phyloP scores from a whole-genome alignment of 2,888 invertebrate genomes.

The Tridacna gigas region DNA sequence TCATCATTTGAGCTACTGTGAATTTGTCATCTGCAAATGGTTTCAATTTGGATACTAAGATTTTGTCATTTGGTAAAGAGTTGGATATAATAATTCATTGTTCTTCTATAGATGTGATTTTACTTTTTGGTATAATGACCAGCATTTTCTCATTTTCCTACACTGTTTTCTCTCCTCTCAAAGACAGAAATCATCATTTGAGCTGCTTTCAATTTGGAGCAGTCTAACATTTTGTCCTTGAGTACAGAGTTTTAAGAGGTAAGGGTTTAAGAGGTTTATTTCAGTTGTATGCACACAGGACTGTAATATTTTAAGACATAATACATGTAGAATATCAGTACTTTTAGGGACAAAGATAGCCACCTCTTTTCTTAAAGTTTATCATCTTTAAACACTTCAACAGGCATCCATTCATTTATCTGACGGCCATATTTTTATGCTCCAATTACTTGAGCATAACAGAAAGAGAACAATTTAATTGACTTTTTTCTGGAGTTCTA shows the following conservation, averaged over 20 bases:
- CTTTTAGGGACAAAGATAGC: neutral
- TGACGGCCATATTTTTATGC: slow-evolving; percentile 16
- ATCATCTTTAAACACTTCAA: neutral
- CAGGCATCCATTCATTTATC: slow-evolving; percentile 9
- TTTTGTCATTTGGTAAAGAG: too few relatives aligned
- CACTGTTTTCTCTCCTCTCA: too few relatives aligned
- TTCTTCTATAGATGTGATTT: too few relatives aligned
- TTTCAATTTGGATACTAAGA: too few relatives aligned
- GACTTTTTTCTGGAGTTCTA: neutral
- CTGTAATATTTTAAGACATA: slow-evolving; percentile 12
- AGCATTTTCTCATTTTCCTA: too few relatives aligned
- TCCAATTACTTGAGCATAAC: slow-evolving; percentile 5
- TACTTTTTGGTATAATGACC: too few relatives aligned
- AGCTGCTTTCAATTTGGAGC: too few relatives aligned
- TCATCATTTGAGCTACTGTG: too few relatives aligned
- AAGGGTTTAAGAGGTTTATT: slow-evolving; percentile 30
- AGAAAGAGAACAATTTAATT: slow-evolving; percentile 1
- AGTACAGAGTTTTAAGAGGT: neutral
- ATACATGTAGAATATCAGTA: neutral
- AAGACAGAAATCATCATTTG: too few relatives aligned
- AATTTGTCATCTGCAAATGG: too few relatives aligned
- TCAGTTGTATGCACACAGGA: slow-evolving; percentile 21
- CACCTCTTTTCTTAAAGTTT: neutral
- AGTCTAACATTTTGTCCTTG: too few relatives aligned
- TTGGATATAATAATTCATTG: too few relatives aligned